Evolutionary conservation across 2,888 invertebrate genomes (phyloP).

Genomic region (Bugula neritina): DNA sequence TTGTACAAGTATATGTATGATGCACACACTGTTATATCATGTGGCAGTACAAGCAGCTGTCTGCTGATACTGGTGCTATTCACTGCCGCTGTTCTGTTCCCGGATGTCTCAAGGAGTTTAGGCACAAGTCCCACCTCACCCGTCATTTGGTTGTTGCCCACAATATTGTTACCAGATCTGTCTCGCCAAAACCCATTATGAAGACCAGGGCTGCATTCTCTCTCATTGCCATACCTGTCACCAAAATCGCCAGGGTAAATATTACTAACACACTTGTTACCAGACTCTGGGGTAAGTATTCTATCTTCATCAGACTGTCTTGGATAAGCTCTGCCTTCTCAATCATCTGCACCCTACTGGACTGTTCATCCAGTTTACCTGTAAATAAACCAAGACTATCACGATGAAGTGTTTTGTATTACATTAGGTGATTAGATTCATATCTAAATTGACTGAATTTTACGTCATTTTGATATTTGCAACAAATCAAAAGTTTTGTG

Average conservation of each 20-base stretch:
- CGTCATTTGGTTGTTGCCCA: conserved; percentile 90
- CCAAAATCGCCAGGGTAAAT: conserved; percentile 69
- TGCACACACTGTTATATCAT: neutral
- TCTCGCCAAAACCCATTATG: conserved; percentile 85
- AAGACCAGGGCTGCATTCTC: conserved; percentile 95
- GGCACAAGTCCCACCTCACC: conserved; percentile 85
- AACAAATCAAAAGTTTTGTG: too few species aligned
- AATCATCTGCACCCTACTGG: too few species aligned
- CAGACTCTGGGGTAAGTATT: too few species aligned
- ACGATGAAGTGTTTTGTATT: too few species aligned
- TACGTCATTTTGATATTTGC: too few species aligned
- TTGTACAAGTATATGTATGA: neutral
- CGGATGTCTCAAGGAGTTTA: conserved; percentile 90
- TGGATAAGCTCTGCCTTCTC: too few species aligned
- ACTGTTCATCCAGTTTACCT: too few species aligned
- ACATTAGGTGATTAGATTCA: too few species aligned
- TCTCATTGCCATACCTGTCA: conserved; percentile 81
- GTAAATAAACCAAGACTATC: too few species aligned
- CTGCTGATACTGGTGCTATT: neutral
- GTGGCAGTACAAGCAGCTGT: conserved; percentile 17
- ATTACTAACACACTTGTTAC: too few species aligned
- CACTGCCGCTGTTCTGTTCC: conserved; percentile 72
- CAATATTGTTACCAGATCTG: conserved; percentile 66
- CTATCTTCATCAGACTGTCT: too few species aligned
- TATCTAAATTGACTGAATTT: too few species aligned